Conservation (phyloP, 2,797 vertebrate genomes). For the Lepilemur septentrionalis region DNA sequence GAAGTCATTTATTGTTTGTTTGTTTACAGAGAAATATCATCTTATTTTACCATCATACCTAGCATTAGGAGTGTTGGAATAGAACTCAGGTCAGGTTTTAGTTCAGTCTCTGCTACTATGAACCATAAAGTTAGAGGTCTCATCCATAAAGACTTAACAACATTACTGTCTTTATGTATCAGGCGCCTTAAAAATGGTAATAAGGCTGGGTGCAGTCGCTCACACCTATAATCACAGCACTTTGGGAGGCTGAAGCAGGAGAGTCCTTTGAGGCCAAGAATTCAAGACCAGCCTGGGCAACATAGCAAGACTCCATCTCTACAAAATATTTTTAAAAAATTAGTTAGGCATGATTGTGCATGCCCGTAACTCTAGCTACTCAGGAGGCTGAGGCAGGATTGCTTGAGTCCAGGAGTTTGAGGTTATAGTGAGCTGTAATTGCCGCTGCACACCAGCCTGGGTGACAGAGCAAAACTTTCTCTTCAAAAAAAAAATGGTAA, state of each 20-base stretch:
- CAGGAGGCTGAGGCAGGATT: no score
- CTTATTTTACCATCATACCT: conserved; percentile 7
- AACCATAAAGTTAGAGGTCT: not conserved
- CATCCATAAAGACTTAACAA: not conserved
- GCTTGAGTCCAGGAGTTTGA: no score
- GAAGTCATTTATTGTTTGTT: not conserved
- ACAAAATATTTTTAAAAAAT: no score
- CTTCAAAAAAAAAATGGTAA: not conserved
- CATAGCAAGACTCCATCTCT: no score
- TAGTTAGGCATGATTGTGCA: no score
- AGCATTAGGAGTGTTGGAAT: not conserved
- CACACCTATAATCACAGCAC: no score
- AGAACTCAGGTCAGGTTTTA: not conserved
- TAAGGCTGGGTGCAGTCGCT: no score
- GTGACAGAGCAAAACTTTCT: not conserved
- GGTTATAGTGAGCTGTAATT: no score
- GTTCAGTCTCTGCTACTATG: not conserved
- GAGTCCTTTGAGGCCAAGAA: no score
- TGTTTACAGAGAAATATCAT: not conserved
- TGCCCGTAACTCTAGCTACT: no score
- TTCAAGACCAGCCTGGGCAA: no score
- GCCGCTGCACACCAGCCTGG: not conserved
- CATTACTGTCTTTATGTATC: not conserved
- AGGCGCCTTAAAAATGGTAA: not conserved
- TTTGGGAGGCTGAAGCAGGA: no score